Evolutionary conservation across 2,797 vertebrate species (phyloP).

Genomic region (Amphiprion clarkii): DNA sequence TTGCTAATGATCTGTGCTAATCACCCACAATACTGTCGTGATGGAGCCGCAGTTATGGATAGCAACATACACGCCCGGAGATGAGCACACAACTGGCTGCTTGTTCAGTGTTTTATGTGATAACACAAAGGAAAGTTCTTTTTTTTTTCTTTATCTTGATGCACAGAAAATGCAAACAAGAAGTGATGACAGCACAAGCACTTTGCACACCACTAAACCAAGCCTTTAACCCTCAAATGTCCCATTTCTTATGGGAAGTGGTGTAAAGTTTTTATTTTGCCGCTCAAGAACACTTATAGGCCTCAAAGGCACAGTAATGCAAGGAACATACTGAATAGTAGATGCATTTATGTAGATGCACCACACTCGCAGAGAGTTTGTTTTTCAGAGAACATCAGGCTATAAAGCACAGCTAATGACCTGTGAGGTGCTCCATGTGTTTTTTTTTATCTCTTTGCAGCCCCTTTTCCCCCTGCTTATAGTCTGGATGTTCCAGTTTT

Average conservation of each 20-base stretch:
- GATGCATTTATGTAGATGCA: neutral
- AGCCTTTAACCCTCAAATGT: neutral
- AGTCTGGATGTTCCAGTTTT: slow-evolving; percentile 52
- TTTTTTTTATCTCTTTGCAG: slow-evolving; percentile 37
- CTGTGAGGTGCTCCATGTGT: slow-evolving; percentile 27
- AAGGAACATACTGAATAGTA: neutral
- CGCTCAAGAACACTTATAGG: slow-evolving; percentile 7
- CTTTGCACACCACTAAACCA: neutral
- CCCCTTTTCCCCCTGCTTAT: neutral
- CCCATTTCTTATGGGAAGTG: neutral
- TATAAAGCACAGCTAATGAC: slow-evolving; percentile 38
- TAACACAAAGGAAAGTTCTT: slow-evolving; percentile 1
- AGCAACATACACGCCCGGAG: slow-evolving; percentile 29
- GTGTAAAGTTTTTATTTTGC: slow-evolving; percentile 13
- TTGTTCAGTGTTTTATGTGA: slow-evolving; percentile 13
- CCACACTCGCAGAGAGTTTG: neutral
- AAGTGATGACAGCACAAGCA: neutral
- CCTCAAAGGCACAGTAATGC: slow-evolving; percentile 1
- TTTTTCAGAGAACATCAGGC: neutral
- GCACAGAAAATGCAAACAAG: slow-evolving; percentile 14
- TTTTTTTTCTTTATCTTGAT: neutral
- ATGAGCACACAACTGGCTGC: slow-evolving; percentile 45
- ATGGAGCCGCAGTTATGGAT: slow-evolving; percentile 28
- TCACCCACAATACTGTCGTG: slow-evolving; percentile 49
- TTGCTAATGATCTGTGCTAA: slow-evolving; percentile 70